Conservation (phyloP, 2,888 invertebrate genomes). For the Drosophila phalerata region DNA sequence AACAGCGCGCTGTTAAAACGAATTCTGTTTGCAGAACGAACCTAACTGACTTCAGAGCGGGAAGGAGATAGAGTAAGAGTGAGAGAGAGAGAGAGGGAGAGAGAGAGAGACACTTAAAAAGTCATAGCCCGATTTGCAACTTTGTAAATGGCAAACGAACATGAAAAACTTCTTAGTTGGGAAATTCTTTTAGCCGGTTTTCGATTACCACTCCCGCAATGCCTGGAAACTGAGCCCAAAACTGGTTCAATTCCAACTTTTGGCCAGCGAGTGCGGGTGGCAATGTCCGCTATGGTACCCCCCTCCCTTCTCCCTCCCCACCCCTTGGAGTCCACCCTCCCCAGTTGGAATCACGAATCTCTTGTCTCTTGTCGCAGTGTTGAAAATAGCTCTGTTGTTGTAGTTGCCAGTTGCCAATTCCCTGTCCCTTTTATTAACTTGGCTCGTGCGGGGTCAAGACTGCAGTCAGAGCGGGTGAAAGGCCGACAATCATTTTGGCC, state of each 20-base stretch:
- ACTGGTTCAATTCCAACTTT: constrained; percentile 67
- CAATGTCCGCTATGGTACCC: constrained; percentile 35
- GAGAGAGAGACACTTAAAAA: background rate
- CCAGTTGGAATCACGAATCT: constrained; percentile 50
- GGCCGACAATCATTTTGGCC: constrained; percentile 43
- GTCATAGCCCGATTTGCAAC: constrained; percentile 15
- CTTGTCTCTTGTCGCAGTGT: constrained; percentile 22
- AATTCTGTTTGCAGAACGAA: background rate
- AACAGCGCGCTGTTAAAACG: background rate
- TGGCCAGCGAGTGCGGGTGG: constrained; percentile 68
- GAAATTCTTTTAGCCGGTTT: constrained; percentile 77
- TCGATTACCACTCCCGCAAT: constrained; percentile 71
- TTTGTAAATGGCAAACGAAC: constrained; percentile 72
- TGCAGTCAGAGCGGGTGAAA: constrained; percentile 64
- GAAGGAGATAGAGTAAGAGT: constrained; percentile 14
- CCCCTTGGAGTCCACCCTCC: too few relatives aligned
- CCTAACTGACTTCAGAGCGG: constrained; percentile 11
- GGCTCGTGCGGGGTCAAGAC: constrained; percentile 75
- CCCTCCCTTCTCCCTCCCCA: background rate
- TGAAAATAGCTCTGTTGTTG: constrained; percentile 14
- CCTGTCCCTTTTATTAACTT: constrained; percentile 22
- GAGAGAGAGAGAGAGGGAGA: background rate
- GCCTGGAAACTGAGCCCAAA: constrained; percentile 14
- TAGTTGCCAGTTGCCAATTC: constrained; percentile 19
- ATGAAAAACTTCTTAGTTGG: constrained; percentile 72